Evolutionary conservation across 2,113 vertebrate species (phyloP), one percentile per base, ranked within the genome.

Genomic region (Leucoraja erinaceus): DNA sequence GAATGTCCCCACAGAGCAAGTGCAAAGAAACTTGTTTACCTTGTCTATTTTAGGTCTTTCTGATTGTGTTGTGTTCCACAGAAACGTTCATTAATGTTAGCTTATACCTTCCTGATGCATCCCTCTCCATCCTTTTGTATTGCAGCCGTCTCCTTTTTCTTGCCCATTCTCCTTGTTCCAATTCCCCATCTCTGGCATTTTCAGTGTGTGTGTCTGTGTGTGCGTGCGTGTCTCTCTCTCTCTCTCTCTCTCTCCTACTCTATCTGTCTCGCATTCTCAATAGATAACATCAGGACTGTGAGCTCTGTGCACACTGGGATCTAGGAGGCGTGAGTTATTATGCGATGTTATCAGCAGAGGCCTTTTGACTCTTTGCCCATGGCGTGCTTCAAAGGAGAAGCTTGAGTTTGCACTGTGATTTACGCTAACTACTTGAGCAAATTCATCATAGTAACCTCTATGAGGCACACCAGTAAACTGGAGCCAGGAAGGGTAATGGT

Each of bases 401-500:
- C 90, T 91, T 70, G 66, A 38, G 25, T 91, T 72, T 74, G n/a
- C 54, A 14, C 66, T 0, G 33, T 91, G 90, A 91, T 91, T 91
- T 72, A 91, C 70, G 90, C 61, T 72, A 72, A 91, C 90, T 31
- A 72, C 68, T 47, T 28, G 33, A 91, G 90, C 66, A 54, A 72
- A 91, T 91, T 54, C 90, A 74, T 91, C 90, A 74, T 12, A 74
- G 20, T 47, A 91, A 72, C 90, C 38, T 91, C 66, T 20, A 47
- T 91, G 66, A 91, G 90, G 31, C 38, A 31, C 90, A 72, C 20
- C 47, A 72, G 47, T 28, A 91, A 63, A 47, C 66, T 90, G 90
- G 90, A 91, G 90, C 66, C 90, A 91, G 90, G 72, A 70, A 72
- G 90, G 68, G 54, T 91, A 91, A 91, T 91, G 68, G 66, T 54